Conservation (phyloP, 1,140 invertebrate genomes). For the Cydia fagiglandana region DNA sequence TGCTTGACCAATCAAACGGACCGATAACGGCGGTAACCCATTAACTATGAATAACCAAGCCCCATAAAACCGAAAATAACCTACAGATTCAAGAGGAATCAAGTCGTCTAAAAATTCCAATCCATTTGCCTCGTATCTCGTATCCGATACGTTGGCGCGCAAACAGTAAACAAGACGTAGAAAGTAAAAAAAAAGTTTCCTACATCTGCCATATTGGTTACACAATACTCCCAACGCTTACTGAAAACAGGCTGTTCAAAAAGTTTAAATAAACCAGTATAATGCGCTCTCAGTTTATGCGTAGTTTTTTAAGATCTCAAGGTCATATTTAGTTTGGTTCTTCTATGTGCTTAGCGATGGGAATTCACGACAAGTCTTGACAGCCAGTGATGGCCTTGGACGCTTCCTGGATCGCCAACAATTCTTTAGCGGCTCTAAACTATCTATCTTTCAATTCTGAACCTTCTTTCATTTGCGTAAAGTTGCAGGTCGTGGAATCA, state of each 20-base stretch:
- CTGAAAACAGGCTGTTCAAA: not conserved
- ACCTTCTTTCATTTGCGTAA: not conserved
- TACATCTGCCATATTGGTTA: conserved; percentile 17
- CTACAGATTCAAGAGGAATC: not conserved
- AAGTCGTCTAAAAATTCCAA: not conserved
- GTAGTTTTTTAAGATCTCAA: not conserved
- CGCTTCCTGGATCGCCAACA: conserved; percentile 6
- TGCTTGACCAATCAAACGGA: not conserved
- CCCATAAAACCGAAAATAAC: not conserved
- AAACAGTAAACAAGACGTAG: conserved; percentile 14
- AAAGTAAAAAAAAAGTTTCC: conserved; percentile 14
- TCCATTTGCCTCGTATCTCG: conserved; percentile 6
- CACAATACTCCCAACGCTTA: not conserved
- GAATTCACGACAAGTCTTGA: conserved; percentile 1
- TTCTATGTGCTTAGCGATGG: not conserved
- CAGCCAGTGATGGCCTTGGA: conserved; percentile 9
- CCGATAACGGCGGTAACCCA: not conserved
- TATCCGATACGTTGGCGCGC: not conserved
- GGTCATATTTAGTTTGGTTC: not conserved
- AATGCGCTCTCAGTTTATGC: not conserved
- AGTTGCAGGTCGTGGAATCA: not conserved
- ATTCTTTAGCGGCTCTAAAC: not conserved
- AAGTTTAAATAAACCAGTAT: not conserved
- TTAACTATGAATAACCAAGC: not conserved
- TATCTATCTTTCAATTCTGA: not conserved